These are phyloP conservation scores for Siderastrea siderea DNA, from an alignment of 92 coral and sea anemone species.

Conservation along the genomic window DNA sequence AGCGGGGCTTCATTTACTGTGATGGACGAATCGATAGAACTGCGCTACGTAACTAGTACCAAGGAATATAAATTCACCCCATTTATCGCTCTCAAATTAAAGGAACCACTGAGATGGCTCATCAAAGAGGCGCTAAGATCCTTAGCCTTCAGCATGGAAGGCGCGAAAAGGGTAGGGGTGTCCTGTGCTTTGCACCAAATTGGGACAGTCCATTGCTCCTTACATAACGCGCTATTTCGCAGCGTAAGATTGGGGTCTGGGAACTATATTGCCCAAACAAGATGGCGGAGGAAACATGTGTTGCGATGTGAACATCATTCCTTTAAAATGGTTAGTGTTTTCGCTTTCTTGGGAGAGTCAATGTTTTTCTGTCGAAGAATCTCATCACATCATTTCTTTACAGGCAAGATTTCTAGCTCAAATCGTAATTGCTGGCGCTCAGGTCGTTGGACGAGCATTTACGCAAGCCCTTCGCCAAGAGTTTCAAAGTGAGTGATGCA, in stretches of 20 bases:
- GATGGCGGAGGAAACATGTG: constrained; percentile 35
- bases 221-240: no score
- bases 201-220: no score
- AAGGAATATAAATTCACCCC: no score
- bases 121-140: no score
- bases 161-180: no score
- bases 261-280: constrained; percentile 7
- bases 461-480: constrained; percentile 98
- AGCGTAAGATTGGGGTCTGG: not conserved
- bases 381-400: not conserved
- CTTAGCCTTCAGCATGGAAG: no score
- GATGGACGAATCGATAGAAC: no score
- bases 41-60: no score
- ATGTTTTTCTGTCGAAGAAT: not conserved
- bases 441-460: constrained; percentile 95
- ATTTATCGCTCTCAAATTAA: no score
- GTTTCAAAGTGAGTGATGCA: constrained; percentile 94
- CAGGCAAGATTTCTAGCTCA: constrained; percentile 97
- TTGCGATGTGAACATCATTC: not conserved
- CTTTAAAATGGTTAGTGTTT: constrained; percentile 29
- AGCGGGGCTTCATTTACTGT: no score
- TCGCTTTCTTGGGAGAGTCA: not conserved
- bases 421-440: constrained; percentile 96
- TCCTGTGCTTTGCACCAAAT: no score
- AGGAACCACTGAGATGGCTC: no score